These are phyloP conservation scores for Drosophila tanythrix DNA, from an alignment of 2,888 invertebrate species.

Conservation along the genomic window DNA sequence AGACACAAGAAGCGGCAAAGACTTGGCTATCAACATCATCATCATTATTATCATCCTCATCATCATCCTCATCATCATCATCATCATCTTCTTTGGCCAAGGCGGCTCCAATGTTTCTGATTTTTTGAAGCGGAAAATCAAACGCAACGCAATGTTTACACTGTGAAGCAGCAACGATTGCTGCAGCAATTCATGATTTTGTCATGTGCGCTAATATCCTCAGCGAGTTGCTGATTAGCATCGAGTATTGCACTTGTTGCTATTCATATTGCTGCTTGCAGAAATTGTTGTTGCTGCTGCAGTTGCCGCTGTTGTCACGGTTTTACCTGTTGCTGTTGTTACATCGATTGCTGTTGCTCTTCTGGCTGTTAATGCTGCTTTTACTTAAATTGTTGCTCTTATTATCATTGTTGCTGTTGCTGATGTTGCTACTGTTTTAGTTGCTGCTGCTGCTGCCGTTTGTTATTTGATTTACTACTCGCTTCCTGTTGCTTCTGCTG, in stretches of 20 bases:
- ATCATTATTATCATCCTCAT: constrained; percentile 18
- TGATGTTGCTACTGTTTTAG: neutral
- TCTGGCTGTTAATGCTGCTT: neutral
- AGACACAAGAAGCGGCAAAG: constrained; percentile 33
- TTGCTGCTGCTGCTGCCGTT: neutral
- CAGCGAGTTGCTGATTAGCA: no score
- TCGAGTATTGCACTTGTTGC: neutral
- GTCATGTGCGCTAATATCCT: neutral
- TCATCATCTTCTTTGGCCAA: constrained; percentile 35
- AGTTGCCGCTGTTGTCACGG: neutral
- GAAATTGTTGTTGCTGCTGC: neutral
- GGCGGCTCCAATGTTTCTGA: constrained; percentile 69
- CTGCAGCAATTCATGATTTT: constrained; percentile 2
- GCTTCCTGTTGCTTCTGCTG: neutral
- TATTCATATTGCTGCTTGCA: neutral
- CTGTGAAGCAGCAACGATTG: constrained; percentile 31
- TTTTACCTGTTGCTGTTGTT: neutral
- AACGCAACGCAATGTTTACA: constrained; percentile 65
- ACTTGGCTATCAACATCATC: constrained; percentile 44
- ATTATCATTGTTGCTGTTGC: neutral
- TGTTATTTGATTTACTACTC: neutral
- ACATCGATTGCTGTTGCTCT: neutral
- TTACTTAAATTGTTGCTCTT: neutral
- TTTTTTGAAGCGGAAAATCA: constrained; percentile 81
- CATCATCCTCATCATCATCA: constrained; percentile 33